phyloP scores from a whole-genome alignment of 2,113 vertebrate species.

The Junco hyemalis region DNA sequence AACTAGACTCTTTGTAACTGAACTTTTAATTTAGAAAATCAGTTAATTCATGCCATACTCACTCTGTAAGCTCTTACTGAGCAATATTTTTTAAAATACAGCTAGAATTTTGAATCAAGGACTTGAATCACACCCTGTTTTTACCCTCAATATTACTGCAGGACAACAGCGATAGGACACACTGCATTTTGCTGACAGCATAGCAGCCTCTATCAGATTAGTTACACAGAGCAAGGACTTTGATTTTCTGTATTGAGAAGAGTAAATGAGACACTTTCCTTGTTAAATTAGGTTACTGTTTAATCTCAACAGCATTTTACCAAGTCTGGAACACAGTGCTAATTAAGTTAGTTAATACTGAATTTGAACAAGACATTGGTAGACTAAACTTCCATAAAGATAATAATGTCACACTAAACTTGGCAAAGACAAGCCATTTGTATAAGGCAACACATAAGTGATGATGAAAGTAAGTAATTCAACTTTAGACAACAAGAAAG shows the following conservation, averaged over 20 bases:
- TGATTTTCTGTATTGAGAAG: background rate
- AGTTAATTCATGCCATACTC: background rate
- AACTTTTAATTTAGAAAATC: background rate
- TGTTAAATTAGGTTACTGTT: background rate
- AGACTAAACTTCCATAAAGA: background rate
- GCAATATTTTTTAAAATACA: background rate
- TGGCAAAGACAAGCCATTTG: background rate
- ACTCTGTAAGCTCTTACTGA: background rate
- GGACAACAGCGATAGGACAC: background rate
- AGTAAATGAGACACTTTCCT: background rate
- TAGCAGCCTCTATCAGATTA: background rate
- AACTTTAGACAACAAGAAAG: background rate
- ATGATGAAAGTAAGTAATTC: background rate
- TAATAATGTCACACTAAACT: background rate
- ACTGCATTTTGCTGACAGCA: accelerated
- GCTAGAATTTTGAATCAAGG: background rate
- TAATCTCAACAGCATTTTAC: background rate
- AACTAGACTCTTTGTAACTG: background rate
- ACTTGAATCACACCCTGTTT: background rate
- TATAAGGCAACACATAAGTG: background rate
- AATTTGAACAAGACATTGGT: background rate
- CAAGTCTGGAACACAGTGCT: background rate
- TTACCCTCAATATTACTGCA: background rate
- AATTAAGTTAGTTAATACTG: background rate
- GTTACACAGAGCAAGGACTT: background rate